Base-by-base conservation (phyloP, 2,113 vertebrate genomes). In the Romanogobio albipinnatus region DNA sequence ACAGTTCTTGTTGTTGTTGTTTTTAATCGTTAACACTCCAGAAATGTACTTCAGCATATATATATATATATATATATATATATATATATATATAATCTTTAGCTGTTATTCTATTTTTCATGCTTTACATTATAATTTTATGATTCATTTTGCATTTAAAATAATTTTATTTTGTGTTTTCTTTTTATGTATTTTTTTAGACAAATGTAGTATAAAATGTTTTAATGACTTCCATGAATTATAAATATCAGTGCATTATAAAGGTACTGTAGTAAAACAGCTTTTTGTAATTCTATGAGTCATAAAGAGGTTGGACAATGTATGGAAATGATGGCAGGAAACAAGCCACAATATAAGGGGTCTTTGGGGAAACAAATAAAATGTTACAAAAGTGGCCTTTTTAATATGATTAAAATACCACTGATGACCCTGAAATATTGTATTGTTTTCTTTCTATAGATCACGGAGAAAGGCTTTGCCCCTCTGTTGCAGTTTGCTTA, bases 401-500 rank as follows among this genome's bases (percentile, higher is more conserved):
- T 78, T 61, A 36, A n/a, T 58, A 53, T 68, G 4, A 68, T 33
- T 15, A n/a, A 83, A 29, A 47, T 14, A 7, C 7, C 9, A 29
- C 9, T 76, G 15, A 26, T 75, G 15, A 62, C 56, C 11, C 11
- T 33, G 9, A 76, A 70, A 70, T 74, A 7, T 47, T 78, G 45
- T 81, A 89, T 83, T 81, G 66, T 80, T 85, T 88, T 76, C 90
- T 91, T 17, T 58, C 51, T 76, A 68, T 94, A 99, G 97, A 97
- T 99, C 94, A 98, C 97, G 5, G 96, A 96, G 89, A 96, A 95
- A 91, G 97, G 97, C 85, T 99, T 99, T 80, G 96, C 96, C 91
- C 97, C 97, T 2, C 95, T 99, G 92, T 90, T 99, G 61, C 97
- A 98, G 95, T 99, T 99, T 66, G 97, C 97, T 93, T 99, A 99